These are phyloP conservation scores for Tetragnatha montana DNA, from an alignment of 2,888 invertebrate genomes.

Conservation along the genomic window DNA sequence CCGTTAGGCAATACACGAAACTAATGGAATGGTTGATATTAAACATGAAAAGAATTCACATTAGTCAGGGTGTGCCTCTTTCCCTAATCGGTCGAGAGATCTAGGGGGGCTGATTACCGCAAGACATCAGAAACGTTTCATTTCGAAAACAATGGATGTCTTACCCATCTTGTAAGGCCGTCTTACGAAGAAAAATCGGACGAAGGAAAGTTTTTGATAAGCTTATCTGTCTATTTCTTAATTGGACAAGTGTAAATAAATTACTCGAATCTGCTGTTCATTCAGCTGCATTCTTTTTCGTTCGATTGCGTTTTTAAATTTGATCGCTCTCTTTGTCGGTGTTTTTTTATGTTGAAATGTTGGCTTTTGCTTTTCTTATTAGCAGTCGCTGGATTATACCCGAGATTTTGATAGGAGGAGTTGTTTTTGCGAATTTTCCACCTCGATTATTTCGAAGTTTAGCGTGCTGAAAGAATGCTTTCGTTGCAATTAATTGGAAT, in stretches of 20 bases:
- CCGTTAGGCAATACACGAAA: slow-evolving; percentile 27
- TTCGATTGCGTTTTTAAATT: background rate
- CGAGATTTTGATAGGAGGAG: background rate
- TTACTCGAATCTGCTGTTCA: background rate
- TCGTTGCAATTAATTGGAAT: background rate
- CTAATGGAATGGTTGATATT: slow-evolving; percentile 27
- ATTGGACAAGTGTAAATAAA: background rate
- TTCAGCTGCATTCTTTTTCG: background rate
- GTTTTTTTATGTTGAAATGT: background rate
- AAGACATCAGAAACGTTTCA: slow-evolving; percentile 14
- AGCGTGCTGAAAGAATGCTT: background rate
- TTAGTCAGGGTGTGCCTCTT: slow-evolving; percentile 62
- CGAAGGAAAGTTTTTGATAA: background rate
- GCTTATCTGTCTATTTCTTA: background rate
- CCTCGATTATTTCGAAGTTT: background rate
- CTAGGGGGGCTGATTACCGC: slow-evolving; percentile 27
- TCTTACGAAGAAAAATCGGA: background rate
- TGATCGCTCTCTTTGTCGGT: background rate
- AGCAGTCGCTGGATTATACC: too few species aligned
- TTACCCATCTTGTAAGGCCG: too few species aligned
- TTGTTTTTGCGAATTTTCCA: background rate
- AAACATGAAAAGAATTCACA: slow-evolving; percentile 53
- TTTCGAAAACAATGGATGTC: slow-evolving; percentile 13
- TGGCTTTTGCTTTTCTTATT: background rate
- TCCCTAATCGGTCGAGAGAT: slow-evolving; percentile 44